A percentile compares a stretch with the other conserved stretches of the same genome.
Conservation (phyloP, 2,888 invertebrate species). For the Pseudoips prasinana region DNA sequence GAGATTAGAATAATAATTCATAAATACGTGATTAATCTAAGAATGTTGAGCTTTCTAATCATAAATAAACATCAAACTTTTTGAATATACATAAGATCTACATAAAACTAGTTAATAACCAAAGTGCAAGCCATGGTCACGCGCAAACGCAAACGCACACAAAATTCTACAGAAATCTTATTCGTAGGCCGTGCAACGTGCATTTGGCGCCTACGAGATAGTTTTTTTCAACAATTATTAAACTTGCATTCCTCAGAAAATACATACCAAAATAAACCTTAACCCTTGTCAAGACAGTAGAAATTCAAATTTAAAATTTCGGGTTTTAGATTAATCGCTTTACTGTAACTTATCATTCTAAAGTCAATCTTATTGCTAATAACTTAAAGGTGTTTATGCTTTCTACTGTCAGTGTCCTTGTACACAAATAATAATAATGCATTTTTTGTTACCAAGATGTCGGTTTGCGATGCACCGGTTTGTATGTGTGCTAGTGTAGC, state of each 20-base stretch:
- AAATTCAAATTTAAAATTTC: slow-evolving; percentile 29
- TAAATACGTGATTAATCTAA: slow-evolving; percentile 8
- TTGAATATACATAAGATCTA: slow-evolving; percentile 19
- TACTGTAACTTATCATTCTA: slow-evolving; percentile 25
- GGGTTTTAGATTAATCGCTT: slow-evolving; percentile 67
- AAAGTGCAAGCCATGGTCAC: slow-evolving; percentile 29
- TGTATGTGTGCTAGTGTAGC: slow-evolving; percentile 67
- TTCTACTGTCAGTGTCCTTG: slow-evolving; percentile 45
- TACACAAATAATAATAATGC: slow-evolving; percentile 76
- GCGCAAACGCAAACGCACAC: slow-evolving; percentile 39
- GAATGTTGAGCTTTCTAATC: slow-evolving; percentile 6
- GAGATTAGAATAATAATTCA: too few relatives aligned
- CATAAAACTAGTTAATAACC: slow-evolving; percentile 26
- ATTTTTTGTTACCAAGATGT: slow-evolving; percentile 73
- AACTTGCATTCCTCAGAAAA: slow-evolving; percentile 61
- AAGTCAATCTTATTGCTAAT: slow-evolving; percentile 13
- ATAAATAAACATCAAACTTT: slow-evolving; percentile 15
- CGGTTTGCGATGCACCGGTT: slow-evolving; percentile 69
- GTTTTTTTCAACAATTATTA: slow-evolving; percentile 70
- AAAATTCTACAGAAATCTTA: slow-evolving; percentile 53
- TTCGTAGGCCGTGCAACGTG: slow-evolving; percentile 63
- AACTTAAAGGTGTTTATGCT: slow-evolving; percentile 40
- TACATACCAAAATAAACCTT: slow-evolving; percentile 39
- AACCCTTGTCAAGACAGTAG: slow-evolving; percentile 19
- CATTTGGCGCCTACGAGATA: slow-evolving; percentile 77